Percentiles rank a stretch among this genome's conserved stretches.
These are phyloP conservation scores for Coregonus sp. DNA, from an alignment of 2,797 vertebrate genomes.

Conservation along the genomic window DNA sequence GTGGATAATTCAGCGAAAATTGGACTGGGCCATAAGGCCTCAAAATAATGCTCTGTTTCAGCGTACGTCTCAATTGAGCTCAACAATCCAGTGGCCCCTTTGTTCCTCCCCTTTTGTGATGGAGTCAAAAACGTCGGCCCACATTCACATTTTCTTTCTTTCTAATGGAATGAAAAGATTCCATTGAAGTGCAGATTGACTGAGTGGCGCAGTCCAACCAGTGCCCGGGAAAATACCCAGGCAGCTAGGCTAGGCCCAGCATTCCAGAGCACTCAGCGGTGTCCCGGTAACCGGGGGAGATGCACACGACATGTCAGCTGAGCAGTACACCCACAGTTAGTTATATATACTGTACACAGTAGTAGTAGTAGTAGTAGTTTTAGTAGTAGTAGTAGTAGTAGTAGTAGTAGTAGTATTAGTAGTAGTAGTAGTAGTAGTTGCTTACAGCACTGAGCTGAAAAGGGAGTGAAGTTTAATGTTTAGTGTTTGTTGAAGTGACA, in stretches of 20 bases:
- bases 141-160: constrained; percentile 69
- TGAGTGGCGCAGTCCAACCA: constrained; percentile 55
- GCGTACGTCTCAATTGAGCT: constrained; percentile 75
- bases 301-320: constrained; percentile 50
- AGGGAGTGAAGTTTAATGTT: not conserved
- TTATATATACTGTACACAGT: not conserved
- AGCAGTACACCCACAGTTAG: not conserved
- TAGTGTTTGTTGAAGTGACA: not conserved
- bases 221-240: constrained; percentile 58
- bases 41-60: constrained; percentile 76
- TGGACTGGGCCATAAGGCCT: constrained; percentile 64
- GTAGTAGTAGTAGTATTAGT: not conserved
- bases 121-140: constrained; percentile 61
- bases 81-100: constrained; percentile 75
- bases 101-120: constrained; percentile 72
- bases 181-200: constrained; percentile 78
- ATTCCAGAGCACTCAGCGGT: constrained; percentile 44
- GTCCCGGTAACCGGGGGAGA: constrained; percentile 57
- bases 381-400: not conserved
- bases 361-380: not conserved
- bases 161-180: constrained; percentile 75
- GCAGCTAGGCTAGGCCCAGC: constrained; percentile 36
- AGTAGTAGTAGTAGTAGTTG: not conserved
- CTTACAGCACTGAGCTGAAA: not conserved
- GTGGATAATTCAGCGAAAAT: constrained; percentile 73